Conservation (phyloP, 1,140 invertebrate genomes). For the Caenorhabditis inopinata region DNA sequence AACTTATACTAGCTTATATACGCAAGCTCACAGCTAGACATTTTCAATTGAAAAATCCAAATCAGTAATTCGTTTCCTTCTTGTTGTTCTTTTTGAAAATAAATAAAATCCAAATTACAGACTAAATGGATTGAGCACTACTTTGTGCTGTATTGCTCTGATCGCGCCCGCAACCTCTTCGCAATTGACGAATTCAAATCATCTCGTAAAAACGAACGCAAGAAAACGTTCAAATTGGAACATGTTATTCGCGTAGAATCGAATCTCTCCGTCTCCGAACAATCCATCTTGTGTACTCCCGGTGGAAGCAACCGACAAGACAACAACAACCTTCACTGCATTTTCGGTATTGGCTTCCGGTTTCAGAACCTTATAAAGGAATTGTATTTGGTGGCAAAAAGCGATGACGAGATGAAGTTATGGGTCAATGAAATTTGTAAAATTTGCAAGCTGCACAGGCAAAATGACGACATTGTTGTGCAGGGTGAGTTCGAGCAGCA, state of each 20-base stretch:
- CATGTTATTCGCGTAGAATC: not conserved
- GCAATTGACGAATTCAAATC: not conserved
- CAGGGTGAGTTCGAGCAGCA: no score
- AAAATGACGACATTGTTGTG: not conserved
- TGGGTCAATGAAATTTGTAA: conserved; percentile 15
- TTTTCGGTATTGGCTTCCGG: not conserved
- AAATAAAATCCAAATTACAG: not conserved
- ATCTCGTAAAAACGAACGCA: not conserved
- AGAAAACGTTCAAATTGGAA: conserved; percentile 3
- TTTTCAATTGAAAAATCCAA: no score
- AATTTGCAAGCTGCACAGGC: not conserved
- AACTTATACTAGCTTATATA: no score
- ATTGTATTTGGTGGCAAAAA: conserved; percentile 17
- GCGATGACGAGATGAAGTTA: not conserved
- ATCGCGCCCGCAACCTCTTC: not conserved
- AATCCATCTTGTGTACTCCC: not conserved
- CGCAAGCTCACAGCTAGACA: no score
- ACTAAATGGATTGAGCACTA: conserved; percentile 14
- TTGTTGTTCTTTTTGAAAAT: no score
- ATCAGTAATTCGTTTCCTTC: no score
- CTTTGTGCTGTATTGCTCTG: not conserved
- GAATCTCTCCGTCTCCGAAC: not conserved
- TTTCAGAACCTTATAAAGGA: not conserved
- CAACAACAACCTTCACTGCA: not conserved
- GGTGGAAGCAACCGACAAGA: not conserved